Evolutionary conservation across 2,797 vertebrate genomes (phyloP), one percentile per base, ranked within the genome.

Genomic region (Megaceryle alcyon): DNA sequence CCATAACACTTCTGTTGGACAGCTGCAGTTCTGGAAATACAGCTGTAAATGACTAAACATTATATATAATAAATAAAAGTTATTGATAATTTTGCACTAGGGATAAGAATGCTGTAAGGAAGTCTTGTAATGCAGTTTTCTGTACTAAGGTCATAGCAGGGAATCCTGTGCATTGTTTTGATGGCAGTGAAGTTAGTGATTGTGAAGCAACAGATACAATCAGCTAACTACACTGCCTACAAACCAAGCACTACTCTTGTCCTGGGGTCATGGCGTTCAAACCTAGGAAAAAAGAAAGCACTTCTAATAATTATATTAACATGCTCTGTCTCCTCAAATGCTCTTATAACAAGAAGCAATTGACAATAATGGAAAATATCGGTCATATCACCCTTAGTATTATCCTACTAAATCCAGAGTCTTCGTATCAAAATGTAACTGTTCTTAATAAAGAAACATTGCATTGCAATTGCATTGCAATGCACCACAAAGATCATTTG

Each of bases 181-280:
- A 93, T 99, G 98, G 99, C 98, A 98, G 98, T 99, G 97, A 97
- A 96, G 98, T 98, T 98, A 99, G 98, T 99, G 99, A 99, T 99
- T 99, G 98, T 54, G 90, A 66, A 43, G 26, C 17, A 6, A 22
- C 10, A 80, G 61, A 28, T 57, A 99, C 99, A 99, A 99, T 99
- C 99, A 98, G 98, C 98, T 99, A 99, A 99, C 98, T 97, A 98
- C 99, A 99, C 99, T 99, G 99, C 99, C 99, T 99, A 94, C 98
- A 99, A 98, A 98, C 98, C 98, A 98, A 98, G 98, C 97, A 98
- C 98, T 83, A 65, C 89, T 80, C 86, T 68, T 64, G 77, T 19
- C 79, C 26, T 18, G 75, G 66, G 43, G 33, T 48, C 59, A 4
- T 17, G 51, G 29, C 8, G 12, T 25, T 26, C 90, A 39, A 14